Percentiles rank a stretch among this genome's conserved stretches.
These are phyloP conservation scores for Beroe ovata DNA, from an alignment of 37 sponge, comb jelly and placozoan genomes.

Conservation along the genomic window DNA sequence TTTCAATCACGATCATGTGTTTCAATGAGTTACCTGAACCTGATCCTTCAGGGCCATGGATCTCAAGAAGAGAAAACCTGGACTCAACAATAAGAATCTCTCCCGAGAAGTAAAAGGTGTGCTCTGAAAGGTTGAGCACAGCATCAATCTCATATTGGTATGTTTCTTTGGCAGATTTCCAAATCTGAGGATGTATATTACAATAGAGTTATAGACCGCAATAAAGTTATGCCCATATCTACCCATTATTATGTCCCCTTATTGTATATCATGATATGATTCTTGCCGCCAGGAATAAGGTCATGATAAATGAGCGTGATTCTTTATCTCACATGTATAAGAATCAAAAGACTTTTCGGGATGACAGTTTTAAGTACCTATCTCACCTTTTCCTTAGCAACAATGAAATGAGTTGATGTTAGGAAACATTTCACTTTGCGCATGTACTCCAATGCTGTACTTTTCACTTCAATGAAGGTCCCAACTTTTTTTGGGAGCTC, in stretches of 20 bases:
- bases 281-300: too few relatives aligned
- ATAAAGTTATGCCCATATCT: too few relatives aligned
- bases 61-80: neutral
- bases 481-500: conserved; percentile 58
- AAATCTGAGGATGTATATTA: conserved; percentile 49
- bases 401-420: conserved; percentile 60
- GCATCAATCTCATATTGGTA: conserved; percentile 36
- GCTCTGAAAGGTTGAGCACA: conserved; percentile 22
- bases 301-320: too few relatives aligned
- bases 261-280: too few relatives aligned
- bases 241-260: too few relatives aligned
- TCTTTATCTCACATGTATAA: too few relatives aligned
- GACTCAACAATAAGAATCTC: conserved; percentile 39
- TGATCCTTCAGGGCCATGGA: too few relatives aligned
- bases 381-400: conserved; percentile 43
- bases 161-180: conserved; percentile 35
- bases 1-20: too few relatives aligned
- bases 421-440: conserved; percentile 43
- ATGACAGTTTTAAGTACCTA: too few relatives aligned
- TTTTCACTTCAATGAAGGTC: conserved; percentile 38
- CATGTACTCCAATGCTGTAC: conserved; percentile 35
- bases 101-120: conserved; percentile 64
- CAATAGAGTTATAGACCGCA: too few relatives aligned
- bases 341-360: too few relatives aligned
- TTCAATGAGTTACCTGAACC: too few relatives aligned